A percentile compares a stretch with the other conserved stretches of the same genome.
These are phyloP conservation scores for Miltochrista miniata DNA, from an alignment of 2,888 invertebrate species.

Conservation along the genomic window DNA sequence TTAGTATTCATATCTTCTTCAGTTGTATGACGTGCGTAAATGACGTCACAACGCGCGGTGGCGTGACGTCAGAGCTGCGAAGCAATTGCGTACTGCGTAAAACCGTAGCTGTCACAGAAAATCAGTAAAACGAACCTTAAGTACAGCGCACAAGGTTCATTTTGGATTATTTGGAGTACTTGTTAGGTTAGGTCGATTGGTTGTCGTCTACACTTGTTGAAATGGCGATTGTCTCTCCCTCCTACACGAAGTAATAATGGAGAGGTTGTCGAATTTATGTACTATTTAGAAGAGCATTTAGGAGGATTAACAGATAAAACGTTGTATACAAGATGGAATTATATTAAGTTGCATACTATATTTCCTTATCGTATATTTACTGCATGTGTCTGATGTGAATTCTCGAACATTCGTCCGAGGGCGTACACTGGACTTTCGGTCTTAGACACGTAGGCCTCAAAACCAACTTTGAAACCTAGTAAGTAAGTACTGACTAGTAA, in stretches of 20 bases:
- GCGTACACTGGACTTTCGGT: too few relatives aligned
- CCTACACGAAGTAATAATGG: background rate
- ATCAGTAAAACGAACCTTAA: conserved; percentile 10
- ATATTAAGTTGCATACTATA: too few relatives aligned
- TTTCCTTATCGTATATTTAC: too few relatives aligned
- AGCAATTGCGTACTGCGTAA: conserved; percentile 52
- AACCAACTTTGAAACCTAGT: too few relatives aligned
- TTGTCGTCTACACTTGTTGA: conserved; percentile 27
- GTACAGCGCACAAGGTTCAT: background rate
- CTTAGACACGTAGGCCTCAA: too few relatives aligned
- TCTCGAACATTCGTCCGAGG: too few relatives aligned
- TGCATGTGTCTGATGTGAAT: too few relatives aligned
- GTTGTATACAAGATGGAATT: too few relatives aligned
- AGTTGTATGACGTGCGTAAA: conserved; percentile 40
- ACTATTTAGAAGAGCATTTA: conserved; percentile 8
- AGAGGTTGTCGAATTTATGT: conserved; percentile 6
- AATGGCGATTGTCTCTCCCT: conserved; percentile 3
- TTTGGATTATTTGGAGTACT: conserved; percentile 1
- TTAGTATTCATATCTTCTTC: background rate
- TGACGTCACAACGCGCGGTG: conserved; percentile 32
- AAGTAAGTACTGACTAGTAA: too few relatives aligned
- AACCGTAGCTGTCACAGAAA: conserved; percentile 28
- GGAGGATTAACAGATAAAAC: too few relatives aligned
- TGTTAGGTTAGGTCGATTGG: conserved; percentile 21
- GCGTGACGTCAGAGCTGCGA: conserved; percentile 47